Base-by-base conservation (phyloP, 1,140 invertebrate genomes). In the Manduca sexta region DNA sequence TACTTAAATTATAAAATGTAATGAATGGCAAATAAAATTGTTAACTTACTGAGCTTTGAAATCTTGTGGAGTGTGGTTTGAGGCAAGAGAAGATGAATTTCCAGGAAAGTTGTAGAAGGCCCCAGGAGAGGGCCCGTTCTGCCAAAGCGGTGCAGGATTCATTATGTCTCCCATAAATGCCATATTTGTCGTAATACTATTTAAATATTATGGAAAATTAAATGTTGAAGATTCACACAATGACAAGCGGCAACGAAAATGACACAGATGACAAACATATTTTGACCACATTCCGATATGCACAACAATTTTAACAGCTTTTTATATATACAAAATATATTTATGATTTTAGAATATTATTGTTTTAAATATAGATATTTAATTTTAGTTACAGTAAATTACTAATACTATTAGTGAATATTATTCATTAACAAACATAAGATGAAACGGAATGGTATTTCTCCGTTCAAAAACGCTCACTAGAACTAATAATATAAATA, bases 61-160 rank as follows among this genome's bases (percentile, higher is more conserved):
- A 65, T 88, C 79, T 29, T 87, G 79, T 34, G 81, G 85, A 37
- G 81, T 74, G 35, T 74, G 82, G 60, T 31, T 64, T 61, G 53
- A 76, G 3, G 45, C 74, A 48, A 52, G 63, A 51, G 51, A 82
- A 56, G 46, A 74, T 2, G 52, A 58, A 40, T 81, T 72, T 17
- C 85, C 88, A 14, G 92, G 91, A 64, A 93, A 93, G 70, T 93
- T 91, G 60, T 93, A 93, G 60, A 92, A 89, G 13, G 84, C 84
- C 15, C 91, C 92, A 12, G 92, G 92, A 10, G 88, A 56, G 0
- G 93, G 92, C 14, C 92, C 92, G 86, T 93, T 93, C 14, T 90
- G 87, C 92, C 92, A 93, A 47, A 93, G 84, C 31, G 90, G 88
- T 6, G 75, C 66, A 3, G 82, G 71, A 34, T 62, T 73, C 64